These are phyloP conservation scores for Caracal caracal DNA, from an alignment of 2,113 vertebrate species.

Conservation along the genomic window DNA sequence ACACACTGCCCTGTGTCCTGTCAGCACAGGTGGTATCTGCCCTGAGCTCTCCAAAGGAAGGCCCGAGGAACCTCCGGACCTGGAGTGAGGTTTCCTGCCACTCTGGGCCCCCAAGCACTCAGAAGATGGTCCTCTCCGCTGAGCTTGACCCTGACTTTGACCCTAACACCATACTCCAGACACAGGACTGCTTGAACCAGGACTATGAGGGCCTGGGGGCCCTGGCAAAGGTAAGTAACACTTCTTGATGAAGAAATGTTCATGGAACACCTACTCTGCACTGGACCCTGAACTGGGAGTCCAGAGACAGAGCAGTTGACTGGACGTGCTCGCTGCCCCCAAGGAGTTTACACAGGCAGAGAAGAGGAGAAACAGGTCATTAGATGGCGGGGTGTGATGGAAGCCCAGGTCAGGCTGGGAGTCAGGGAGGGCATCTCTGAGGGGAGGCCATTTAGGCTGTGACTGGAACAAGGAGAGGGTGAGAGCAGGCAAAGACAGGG, in stretches of 20 bases:
- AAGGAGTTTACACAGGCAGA: not conserved
- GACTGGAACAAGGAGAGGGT: not conserved
- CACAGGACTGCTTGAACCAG: constrained; percentile 85
- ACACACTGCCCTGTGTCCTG: not conserved
- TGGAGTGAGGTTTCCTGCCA: constrained; percentile 67
- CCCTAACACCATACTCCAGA: constrained; percentile 86
- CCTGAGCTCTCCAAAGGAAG: constrained; percentile 13
- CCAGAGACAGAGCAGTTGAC: not conserved
- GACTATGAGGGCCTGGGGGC: constrained; percentile 85
- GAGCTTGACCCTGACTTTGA: constrained; percentile 87
- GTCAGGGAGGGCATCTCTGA: not conserved
- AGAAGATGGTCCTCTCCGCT: constrained; percentile 77
- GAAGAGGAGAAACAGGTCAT: not conserved
- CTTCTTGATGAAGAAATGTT: not conserved
- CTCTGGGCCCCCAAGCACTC: constrained; percentile 77
- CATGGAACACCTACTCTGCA: not conserved
- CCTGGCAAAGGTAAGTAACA: constrained; percentile 89
- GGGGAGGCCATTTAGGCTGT: not conserved
- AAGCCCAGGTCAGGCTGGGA: not conserved
- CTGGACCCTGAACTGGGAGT: not conserved
- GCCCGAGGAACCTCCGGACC: constrained; percentile 66
- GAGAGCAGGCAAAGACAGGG: not conserved
- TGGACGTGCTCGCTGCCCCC: not conserved
- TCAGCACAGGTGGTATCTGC: constrained; percentile 66
- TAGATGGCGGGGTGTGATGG: not conserved